phyloP scores from a whole-genome alignment of 2,113 vertebrate species.

The Mustelus asterias region DNA sequence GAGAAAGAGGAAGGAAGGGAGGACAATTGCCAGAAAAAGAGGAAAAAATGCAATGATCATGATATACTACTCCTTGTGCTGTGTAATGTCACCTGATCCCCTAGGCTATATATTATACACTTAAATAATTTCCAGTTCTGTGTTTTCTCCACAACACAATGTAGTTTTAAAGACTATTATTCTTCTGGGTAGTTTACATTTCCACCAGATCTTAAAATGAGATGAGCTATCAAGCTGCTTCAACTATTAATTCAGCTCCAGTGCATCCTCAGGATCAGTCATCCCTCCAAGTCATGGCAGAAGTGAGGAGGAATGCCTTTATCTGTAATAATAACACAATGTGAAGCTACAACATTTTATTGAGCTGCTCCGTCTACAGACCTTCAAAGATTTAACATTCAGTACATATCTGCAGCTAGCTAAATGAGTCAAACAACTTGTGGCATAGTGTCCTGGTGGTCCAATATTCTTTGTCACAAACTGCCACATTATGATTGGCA shows the following conservation, averaged over 20 bases:
- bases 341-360: neutral
- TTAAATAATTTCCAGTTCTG: neutral
- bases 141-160: neutral
- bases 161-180: neutral
- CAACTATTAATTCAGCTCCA: neutral
- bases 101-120: neutral
- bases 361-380: neutral
- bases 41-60: neutral
- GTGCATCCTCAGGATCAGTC: neutral
- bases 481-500: neutral
- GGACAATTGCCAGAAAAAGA: neutral
- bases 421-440: neutral
- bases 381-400: neutral
- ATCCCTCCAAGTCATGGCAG: neutral
- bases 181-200: neutral
- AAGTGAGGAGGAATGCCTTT: neutral
- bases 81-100: neutral
- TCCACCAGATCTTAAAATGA: neutral
- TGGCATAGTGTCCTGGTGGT: neutral
- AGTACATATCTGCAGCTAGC: neutral
- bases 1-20: neutral
- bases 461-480: slow-evolving; percentile 1
- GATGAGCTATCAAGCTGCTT: neutral
- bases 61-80: neutral
- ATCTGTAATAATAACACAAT: neutral